These are phyloP conservation scores for Peromyscus nudipes DNA, from an alignment of 2,797 vertebrate species.

Conservation along the genomic window DNA sequence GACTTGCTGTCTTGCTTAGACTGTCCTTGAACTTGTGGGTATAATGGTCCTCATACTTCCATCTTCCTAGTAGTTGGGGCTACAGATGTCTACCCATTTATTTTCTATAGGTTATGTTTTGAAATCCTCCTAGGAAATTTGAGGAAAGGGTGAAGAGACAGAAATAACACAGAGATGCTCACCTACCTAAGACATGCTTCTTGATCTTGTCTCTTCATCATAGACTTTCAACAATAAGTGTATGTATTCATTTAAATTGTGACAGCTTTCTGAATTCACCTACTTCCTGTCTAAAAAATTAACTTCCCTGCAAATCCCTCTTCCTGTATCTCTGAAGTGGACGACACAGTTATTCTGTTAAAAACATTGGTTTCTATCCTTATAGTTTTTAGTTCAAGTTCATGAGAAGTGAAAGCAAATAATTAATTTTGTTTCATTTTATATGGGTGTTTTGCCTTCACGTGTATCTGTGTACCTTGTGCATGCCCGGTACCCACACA, in stretches of 20 bases:
- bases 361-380: neutral
- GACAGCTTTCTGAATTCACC: neutral
- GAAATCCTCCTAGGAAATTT: neutral
- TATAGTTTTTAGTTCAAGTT: neutral
- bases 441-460: neutral
- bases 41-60: neutral
- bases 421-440: neutral
- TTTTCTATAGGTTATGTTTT: neutral
- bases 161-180: neutral
- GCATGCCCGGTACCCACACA: neutral
- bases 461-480: neutral
- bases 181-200: neutral
- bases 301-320: neutral
- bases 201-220: neutral
- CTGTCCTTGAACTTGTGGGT: neutral
- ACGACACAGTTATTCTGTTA: neutral
- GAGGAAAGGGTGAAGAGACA: neutral
- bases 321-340: neutral
- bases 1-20: neutral
- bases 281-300: neutral
- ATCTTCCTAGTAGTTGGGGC: neutral
- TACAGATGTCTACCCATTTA: neutral
- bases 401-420: neutral
- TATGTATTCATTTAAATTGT: neutral
- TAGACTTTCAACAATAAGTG: neutral